Evolutionary conservation across 2,797 vertebrate genomes (phyloP), one percentile per base, ranked within the genome.

Genomic region (Manis javanica): DNA sequence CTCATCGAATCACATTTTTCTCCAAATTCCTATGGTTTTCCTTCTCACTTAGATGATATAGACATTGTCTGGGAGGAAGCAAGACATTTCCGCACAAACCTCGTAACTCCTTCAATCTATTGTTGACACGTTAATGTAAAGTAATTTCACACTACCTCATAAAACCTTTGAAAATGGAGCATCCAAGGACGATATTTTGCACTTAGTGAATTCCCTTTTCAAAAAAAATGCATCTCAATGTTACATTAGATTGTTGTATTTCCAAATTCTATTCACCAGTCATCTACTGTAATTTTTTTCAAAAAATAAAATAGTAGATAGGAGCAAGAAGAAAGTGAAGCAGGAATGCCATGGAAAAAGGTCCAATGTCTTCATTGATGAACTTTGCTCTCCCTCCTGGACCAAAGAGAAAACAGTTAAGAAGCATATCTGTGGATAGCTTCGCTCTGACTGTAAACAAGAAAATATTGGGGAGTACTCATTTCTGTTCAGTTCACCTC

Each of bases 41-140:
- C 92, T 89, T 82, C n/a, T 92, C 63, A 53, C 81, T 83, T 95
- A 37, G 12, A 69, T 51, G 53, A 21, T 72, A 24, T 51, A 85
- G 46, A 72, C 57, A n/a, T 69, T 55, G 49, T 86, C 31, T 8
- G 6, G 46, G 74, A 96, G 42, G 26, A 75, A 75, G 23, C 71
- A 91, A 55, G 34, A 89, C 63, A 87, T 87, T 71, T 79, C 66
- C 86, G 66, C 79, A 31, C 24, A 95, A 89, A 61, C 24, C 13
- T 89, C 42, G 18, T 89, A 77, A 93, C 53, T 63, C 39, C 39
- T 93, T 5, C 0, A 29, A 95, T 93, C 69, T 96, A 61, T 93
- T 89, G 93, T 96, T 96, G 63, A 90, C 29, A 87, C 42, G 9
- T 83, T 90, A 93, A 83, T n/a, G 64, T 91, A 87, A 71, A 81